Evolutionary conservation across 2,888 invertebrate genomes (phyloP), one percentile per base, ranked within the genome.

Genomic region (Ormia ochracea): DNA sequence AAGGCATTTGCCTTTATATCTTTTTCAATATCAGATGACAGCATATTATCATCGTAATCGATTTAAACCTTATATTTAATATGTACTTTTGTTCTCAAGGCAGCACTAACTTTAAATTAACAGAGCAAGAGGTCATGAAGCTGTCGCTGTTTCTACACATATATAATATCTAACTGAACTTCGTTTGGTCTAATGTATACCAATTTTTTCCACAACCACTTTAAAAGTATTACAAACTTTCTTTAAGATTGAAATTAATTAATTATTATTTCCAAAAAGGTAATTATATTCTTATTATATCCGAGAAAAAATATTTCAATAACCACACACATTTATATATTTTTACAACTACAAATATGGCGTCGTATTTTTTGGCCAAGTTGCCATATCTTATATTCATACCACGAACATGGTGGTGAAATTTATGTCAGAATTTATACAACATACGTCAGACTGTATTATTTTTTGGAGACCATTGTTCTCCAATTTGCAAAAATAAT

Each of bases 331-430:
- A 56, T 56, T 74, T 80, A 73, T 77, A 78, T 61, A 56, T 66
- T 63, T 76, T 70, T 66, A 72, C 45, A 68, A 75, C 65, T 77
- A 74, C 79, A 82, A 83, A 82, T 78, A 83, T 83, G 82, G 83
- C 83, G 83, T 83, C 83, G 63, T 48, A 70, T 36, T 52, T 52
- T 14, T 19, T 0, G 2, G 5, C 23, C 31, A 45, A 36, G 33
- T 65, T 77, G 81, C 76, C 80, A 54, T n/a, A 61, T 54, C 1
- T 12, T n/a, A n/a, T n/a, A n/a, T n/a, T n/a, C n/a, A n/a, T n/a
- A n/a, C n/a, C n/a, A n/a, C n/a, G n/a, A n/a, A n/a, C n/a, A n/a
- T n/a, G n/a, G n/a, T n/a, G n/a, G n/a, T n/a, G n/a, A n/a, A 31
- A 4, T 41, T 19, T 33, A 5, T 33, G 9, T 9, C 4, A 33